Base-by-base conservation (phyloP, 1,140 invertebrate genomes). In the Zaprionus taronus region DNA sequence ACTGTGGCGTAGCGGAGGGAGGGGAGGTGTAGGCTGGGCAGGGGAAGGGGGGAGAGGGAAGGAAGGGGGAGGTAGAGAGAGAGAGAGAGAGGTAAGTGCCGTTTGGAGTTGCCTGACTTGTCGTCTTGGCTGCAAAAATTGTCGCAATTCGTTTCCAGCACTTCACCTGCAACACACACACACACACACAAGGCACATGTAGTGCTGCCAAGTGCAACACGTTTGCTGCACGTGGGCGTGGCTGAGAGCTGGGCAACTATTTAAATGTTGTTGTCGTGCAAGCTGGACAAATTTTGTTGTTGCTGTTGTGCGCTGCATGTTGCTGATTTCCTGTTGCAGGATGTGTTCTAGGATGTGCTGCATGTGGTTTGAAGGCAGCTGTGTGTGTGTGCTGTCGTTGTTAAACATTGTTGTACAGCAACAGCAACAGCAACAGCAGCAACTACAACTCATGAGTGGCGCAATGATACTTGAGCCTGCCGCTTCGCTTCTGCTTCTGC, bases 321-420 rank as follows among this genome's bases (percentile, higher is more conserved):
- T 53, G 67, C 70, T 66, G 81, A 76, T 72, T 87, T 89, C 85
- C 85, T 75, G 81, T 75, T 89, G 81, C 84, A 89, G 84, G 84
- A 89, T 80, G 79, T 89, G 85, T 84, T 73, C 47, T 53, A 81
- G 84, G 84, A 83, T 79, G 72, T 80, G 85, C 31, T 36, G 53
- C 44, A 26, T 78, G 76, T 47, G 71, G 34, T 34, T 56, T 15
- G 38, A 22, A 12, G 14, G 64, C 56, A 55, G 58, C 55, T 68
- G 36, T 63, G 20, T 53, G 31, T 47, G 62, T 7, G 41, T 60
- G 49, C 49, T 62, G 49, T 44, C 56, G 34, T 79, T 81, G 79
- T 79, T 60, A 3, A 62, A 70, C 71, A 67, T 53, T 70, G 55
- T 74, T 78, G 71, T 66, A 14, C n/a, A 24, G 22, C 47, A 24